phyloP scores from a whole-genome alignment of 2,797 vertebrate species.

The Phoeniculus purpureus region DNA sequence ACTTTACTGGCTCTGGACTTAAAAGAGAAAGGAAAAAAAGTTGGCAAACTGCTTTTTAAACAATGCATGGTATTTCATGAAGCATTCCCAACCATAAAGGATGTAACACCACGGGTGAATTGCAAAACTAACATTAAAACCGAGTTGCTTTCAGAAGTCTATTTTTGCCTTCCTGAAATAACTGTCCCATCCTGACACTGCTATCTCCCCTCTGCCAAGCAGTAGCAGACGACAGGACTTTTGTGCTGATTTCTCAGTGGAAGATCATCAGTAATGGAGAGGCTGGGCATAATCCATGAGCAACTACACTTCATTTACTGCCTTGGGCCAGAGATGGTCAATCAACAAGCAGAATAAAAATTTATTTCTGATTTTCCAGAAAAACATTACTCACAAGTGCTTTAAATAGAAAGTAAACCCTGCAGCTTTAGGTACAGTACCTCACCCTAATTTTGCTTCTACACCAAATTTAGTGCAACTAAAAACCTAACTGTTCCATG shows the following conservation, averaged over 20 bases:
- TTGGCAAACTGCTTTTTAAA: constrained; percentile 43
- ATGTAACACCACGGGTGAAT: background rate
- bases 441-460: background rate
- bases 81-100: constrained; percentile 19
- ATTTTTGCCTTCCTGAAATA: background rate
- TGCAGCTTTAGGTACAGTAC: background rate
- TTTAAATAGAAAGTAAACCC: constrained; percentile 1
- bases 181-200: background rate
- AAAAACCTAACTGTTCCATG: background rate
- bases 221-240: background rate
- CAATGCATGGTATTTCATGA: constrained; percentile 32
- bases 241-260: constrained; percentile 36
- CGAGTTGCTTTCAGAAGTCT: background rate
- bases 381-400: background rate
- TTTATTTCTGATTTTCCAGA: constrained; percentile 4
- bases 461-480: background rate
- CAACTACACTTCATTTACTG: constrained; percentile 34
- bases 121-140: constrained; percentile 1
- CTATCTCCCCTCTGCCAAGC: constrained; percentile 35
- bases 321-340: constrained; percentile 50
- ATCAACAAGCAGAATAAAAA: constrained; percentile 50
- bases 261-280: constrained; percentile 52
- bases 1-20: constrained; percentile 48
- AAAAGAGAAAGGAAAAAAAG: constrained; percentile 37
- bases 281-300: constrained; percentile 37